These are phyloP conservation scores for Brachirus orientalis DNA, from an alignment of 2,113 vertebrate species.

Conservation along the genomic window DNA sequence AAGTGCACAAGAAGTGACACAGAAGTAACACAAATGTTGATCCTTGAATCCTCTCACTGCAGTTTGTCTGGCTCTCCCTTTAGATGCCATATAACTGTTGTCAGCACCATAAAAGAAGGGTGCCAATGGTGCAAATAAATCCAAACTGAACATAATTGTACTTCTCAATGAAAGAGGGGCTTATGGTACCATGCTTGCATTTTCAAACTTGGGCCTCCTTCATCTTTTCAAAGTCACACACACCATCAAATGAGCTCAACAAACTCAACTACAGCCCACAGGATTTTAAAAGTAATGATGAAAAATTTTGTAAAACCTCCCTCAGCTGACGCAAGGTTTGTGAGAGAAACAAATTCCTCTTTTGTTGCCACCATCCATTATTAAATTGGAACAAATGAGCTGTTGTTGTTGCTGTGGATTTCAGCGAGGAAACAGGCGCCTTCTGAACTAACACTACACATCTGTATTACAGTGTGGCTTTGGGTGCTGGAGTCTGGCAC, in stretches of 20 bases:
- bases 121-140: no score
- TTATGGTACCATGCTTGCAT: slow-evolving; percentile 6
- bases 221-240: slow-evolving; percentile 31
- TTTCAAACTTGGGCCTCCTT: slow-evolving; percentile 7
- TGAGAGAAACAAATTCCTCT: background rate
- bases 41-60: no score
- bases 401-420: slow-evolving; percentile 37
- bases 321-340: slow-evolving; percentile 17
- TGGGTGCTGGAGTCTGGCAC: slow-evolving; percentile 32
- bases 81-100: no score
- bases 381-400: slow-evolving; percentile 62
- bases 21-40: no score
- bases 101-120: no score
- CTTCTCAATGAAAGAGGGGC: no score
- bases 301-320: slow-evolving; percentile 50
- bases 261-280: slow-evolving; percentile 39
- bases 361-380: slow-evolving; percentile 19
- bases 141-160: no score
- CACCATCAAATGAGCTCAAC: slow-evolving; percentile 37
- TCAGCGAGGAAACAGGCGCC: slow-evolving; percentile 27
- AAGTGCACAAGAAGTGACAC: no score
- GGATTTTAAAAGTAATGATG: slow-evolving; percentile 27
- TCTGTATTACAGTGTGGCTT: slow-evolving; percentile 22
- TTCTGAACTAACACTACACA: slow-evolving; percentile 29
- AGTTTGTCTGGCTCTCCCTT: no score